A percentile compares a stretch with the other conserved stretches of the same genome.
These are phyloP conservation scores for Hypselothyrea guttata DNA, from an alignment of 2,888 invertebrate genomes.

Conservation along the genomic window DNA sequence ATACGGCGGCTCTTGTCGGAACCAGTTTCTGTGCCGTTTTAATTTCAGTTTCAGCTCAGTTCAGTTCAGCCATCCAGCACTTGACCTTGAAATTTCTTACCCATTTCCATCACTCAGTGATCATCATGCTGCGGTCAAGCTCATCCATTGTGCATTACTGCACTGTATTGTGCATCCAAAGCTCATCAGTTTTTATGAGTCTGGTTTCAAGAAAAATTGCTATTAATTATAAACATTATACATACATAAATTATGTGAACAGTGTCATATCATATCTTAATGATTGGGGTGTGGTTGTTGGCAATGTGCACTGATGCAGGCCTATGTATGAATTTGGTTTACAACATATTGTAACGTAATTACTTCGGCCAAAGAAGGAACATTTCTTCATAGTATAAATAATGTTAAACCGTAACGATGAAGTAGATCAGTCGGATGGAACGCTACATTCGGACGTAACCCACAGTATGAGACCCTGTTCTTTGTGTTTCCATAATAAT, in stretches of 20 bases:
- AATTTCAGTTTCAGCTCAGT: conserved; percentile 42
- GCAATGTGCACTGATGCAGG: too few relatives aligned
- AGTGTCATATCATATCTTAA: conserved; percentile 21
- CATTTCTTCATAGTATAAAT: too few relatives aligned
- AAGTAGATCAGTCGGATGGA: too few relatives aligned
- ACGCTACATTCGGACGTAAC: too few relatives aligned
- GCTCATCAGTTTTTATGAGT: conserved; percentile 58
- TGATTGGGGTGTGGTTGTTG: conserved; percentile 19
- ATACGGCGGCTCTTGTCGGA: too few relatives aligned
- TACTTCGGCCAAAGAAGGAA: too few relatives aligned
- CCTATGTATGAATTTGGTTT: too few relatives aligned
- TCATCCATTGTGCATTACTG: conserved; percentile 44
- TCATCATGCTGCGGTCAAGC: conserved; percentile 19
- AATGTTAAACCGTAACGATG: too few relatives aligned
- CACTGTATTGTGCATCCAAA: too few relatives aligned
- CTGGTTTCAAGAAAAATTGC: conserved; percentile 41
- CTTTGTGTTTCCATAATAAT: too few relatives aligned
- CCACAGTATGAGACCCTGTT: too few relatives aligned
- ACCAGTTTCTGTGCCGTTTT: conserved; percentile 51
- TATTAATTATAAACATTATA: conserved; percentile 40
- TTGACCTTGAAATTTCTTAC: conserved; percentile 57
- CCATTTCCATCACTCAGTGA: conserved; percentile 21
- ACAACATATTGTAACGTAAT: too few relatives aligned
- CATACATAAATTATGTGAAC: conserved; percentile 7
- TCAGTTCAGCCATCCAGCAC: conserved; percentile 46